A percentile compares a stretch with the other conserved stretches of the same genome.
phyloP scores from a whole-genome alignment of 2,113 vertebrate species.

The Aptenodytes forsteri region DNA sequence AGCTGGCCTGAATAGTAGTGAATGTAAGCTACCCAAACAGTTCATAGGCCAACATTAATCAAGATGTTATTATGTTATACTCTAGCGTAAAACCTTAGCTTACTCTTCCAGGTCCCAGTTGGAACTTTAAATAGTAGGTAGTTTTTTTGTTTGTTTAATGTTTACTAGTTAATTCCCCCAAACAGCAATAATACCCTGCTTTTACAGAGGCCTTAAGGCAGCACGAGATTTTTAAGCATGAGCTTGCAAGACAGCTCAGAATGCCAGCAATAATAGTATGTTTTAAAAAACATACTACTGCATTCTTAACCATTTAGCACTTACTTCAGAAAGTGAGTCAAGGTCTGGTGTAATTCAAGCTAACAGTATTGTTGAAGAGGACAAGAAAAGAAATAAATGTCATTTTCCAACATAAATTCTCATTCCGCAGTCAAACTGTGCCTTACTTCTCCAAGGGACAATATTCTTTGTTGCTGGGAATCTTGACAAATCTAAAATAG shows the following conservation, averaged over 20 bases:
- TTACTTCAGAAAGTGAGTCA: background rate
- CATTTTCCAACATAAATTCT: background rate
- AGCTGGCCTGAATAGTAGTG: background rate
- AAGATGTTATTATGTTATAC: background rate
- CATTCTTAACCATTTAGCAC: background rate
- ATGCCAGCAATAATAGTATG: background rate
- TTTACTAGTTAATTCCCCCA: background rate
- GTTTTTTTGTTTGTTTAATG: background rate
- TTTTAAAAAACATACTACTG: background rate
- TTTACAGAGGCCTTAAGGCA: background rate
- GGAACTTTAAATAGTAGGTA: slow-evolving; percentile 19
- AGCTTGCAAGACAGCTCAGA: background rate
- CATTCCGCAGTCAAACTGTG: background rate
- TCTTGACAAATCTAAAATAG: background rate
- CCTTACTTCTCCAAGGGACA: background rate
- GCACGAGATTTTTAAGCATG: background rate
- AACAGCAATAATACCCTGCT: background rate
- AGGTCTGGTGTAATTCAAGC: background rate
- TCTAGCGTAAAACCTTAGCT: background rate
- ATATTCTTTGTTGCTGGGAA: background rate
- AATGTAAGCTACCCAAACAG: background rate
- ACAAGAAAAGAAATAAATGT: background rate
- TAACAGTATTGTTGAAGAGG: background rate
- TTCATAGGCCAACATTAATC: slow-evolving; percentile 28
- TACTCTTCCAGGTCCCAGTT: background rate